Evolutionary conservation across 2,888 invertebrate genomes (phyloP).

Genomic region (Aphrophora alni): DNA sequence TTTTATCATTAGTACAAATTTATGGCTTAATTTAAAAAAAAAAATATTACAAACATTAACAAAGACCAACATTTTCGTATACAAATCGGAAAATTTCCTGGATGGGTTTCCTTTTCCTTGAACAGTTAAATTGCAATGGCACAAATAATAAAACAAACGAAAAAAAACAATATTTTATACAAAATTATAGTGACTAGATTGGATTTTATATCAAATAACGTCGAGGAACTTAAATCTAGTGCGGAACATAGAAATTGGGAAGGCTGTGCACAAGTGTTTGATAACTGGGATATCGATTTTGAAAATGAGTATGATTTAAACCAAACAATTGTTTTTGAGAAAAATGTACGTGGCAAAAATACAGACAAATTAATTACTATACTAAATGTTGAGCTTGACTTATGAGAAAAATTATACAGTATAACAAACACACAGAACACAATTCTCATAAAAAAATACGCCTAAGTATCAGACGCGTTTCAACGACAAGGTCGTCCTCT

Average conservation of each 20-base stretch:
- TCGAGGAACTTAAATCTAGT: neutral
- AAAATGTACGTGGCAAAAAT: neutral
- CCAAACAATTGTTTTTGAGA: no score
- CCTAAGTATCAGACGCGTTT: no score
- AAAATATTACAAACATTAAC: neutral
- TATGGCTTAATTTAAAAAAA: neutral
- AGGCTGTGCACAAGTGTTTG: neutral
- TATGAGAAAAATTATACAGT: no score
- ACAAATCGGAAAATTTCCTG: neutral
- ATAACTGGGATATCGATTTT: no score
- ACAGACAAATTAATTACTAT: no score
- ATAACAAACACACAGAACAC: no score
- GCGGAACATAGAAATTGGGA: neutral
- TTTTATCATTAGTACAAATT: neutral
- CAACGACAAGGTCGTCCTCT: no score
- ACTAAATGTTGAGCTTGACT: no score
- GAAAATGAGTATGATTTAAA: no score
- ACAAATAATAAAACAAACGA: neutral
- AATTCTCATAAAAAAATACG: no score
- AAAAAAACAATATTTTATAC: neutral
- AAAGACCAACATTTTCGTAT: conserved; percentile 9
- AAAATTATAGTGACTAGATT: neutral
- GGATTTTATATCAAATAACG: neutral
- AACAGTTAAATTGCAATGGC: neutral
- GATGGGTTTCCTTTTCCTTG: neutral